Evolutionary conservation across 2,797 vertebrate species (phyloP).

Genomic region (Ispidina picta): DNA sequence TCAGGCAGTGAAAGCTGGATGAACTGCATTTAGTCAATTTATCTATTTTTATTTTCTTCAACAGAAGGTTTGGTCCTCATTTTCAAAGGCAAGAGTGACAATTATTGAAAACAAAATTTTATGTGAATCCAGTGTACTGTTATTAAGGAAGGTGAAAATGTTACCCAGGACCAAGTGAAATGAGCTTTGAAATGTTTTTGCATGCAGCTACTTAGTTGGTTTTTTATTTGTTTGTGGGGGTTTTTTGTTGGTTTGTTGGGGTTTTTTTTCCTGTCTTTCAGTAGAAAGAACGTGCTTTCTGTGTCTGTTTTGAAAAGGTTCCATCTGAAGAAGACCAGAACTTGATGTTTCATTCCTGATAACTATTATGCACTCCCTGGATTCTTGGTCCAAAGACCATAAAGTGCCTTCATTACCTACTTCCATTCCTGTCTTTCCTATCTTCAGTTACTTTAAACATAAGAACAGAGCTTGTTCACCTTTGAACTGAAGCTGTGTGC

Average conservation of each 20-base stretch:
- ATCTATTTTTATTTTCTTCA: background rate
- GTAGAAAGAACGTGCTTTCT: background rate
- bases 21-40: background rate
- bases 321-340: conserved; percentile 32
- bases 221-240: too few species aligned
- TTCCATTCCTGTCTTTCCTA: background rate
- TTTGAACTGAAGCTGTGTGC: conserved; percentile 36
- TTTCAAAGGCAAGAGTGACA: background rate
- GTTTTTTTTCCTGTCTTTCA: background rate
- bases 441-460: conserved; percentile 28
- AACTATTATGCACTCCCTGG: background rate
- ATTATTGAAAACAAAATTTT: conserved; percentile 28
- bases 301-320: background rate
- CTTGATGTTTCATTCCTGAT: background rate
- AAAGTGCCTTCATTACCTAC: background rate
- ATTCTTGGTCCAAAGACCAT: background rate
- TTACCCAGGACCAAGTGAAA: background rate
- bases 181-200: background rate
- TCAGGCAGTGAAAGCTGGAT: background rate
- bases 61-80: background rate
- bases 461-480: conserved; percentile 10
- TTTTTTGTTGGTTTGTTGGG: too few species aligned
- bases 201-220: background rate
- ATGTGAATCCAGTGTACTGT: background rate
- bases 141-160: background rate